phyloP scores from a whole-genome alignment of 2,113 vertebrate species.

The Lasiurus cinereus region DNA sequence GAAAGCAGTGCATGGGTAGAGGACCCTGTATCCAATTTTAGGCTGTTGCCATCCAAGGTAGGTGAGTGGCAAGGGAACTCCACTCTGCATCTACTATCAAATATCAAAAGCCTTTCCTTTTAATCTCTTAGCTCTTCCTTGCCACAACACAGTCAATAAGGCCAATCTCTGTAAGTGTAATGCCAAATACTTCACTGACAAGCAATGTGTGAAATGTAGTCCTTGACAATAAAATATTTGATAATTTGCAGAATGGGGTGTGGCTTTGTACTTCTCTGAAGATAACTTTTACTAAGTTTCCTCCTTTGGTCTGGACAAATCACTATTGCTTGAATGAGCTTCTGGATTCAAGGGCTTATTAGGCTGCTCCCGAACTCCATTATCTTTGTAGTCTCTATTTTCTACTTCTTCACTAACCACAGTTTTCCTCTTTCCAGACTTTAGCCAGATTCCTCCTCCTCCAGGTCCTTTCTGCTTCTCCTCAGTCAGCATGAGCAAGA shows the following conservation, averaged over 20 bases:
- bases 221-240: background rate
- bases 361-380: background rate
- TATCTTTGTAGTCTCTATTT: conserved; percentile 48
- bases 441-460: background rate
- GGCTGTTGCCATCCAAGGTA: background rate
- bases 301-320: conserved; percentile 1
- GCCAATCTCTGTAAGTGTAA: background rate
- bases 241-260: background rate
- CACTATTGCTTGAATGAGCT: conserved; percentile 7
- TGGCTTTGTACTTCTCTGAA: conserved; percentile 33
- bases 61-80: background rate
- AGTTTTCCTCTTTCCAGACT: background rate
- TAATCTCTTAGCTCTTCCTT: background rate
- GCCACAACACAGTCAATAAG: background rate
- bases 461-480: background rate
- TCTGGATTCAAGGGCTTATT: conserved; percentile 49
- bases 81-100: background rate
- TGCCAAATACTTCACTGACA: background rate
- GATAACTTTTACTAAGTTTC: conserved; percentile 24
- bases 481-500: background rate
- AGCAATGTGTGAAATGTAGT: background rate
- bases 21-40: background rate
- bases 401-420: conserved; percentile 9
- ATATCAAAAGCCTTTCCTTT: background rate
- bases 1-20: background rate